Evolutionary conservation across 2,797 vertebrate species (phyloP), one percentile per base, ranked within the genome.

Genomic region (Manis javanica): DNA sequence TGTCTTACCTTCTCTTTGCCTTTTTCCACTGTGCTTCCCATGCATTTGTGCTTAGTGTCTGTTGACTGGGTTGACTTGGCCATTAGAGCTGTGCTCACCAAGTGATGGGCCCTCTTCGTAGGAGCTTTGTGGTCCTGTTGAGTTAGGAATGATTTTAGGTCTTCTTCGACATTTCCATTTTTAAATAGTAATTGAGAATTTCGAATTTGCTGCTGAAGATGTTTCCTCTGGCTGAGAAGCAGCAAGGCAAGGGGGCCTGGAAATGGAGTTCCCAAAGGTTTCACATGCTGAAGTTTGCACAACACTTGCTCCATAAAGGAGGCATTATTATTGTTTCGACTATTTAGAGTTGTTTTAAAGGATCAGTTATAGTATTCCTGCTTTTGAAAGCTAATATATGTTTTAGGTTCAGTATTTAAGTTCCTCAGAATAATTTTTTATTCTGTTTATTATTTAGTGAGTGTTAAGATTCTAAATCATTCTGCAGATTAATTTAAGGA

Each of bases 391-490:
- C 68, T 93, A 91, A 92, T 87, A 18, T 69, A 37, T 85, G 53
- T 91, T 96, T 90, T 96, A 94, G 83, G 61, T 92, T 88, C 31
- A 71, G 66, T 94, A 84, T 92, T 97, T 96, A 92, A 84, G 61
- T 90, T 93, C 18, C 74, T 93, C 74, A 39, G 75, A 87, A 94
- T 96, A 69, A 57, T 63, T 83, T 87, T 93, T 90, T 90, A 61
- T 96, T 87, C 39, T 78, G 29, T 90, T 95, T 96, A 71, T 91
- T 97, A 63, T 94, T 93, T 87, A 86, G 81, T 84, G 49, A 94
- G 81, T 92, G 91, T 95, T 94, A 93, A 69, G 63, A 93, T 95
- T 96, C 96, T 94, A 94, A 97, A 93, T 96, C 81, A 95, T 94
- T 87, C 72, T 78, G 34, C 61, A 85, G 87, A 96, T 89, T 95